Evolutionary conservation across 2,888 invertebrate genomes (phyloP), one percentile per base, ranked within the genome.

Genomic region (Julus scanicus): DNA sequence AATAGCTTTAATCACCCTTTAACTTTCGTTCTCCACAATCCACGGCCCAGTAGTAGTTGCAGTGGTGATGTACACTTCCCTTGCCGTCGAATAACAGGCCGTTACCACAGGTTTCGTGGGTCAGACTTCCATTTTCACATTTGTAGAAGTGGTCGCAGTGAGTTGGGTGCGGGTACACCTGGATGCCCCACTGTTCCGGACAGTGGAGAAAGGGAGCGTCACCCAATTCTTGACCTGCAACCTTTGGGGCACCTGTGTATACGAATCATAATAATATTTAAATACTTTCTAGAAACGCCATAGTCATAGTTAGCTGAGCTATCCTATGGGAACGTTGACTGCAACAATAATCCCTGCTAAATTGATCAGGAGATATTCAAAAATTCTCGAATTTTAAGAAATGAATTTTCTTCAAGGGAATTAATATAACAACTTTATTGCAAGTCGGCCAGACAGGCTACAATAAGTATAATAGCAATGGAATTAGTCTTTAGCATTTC

Each of bases 41-140:
- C 3, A 96, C 97, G 15, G 96, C 97, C 98, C 98, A 98, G 93
- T 97, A 94, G 93, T 97, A 98, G 93, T 97, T 97, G 94, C 98
- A 98, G 93, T 97, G 97, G 92, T 97, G 95, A 93, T 97, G 95
- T 0, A 96, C 96, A 37, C 95, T 95, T 1, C 97, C 97, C 91
- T 97, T 96, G 89, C 97, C 97, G 37, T 97, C 97, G 92, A 96
- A 98, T 83, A 98, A 94, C 49, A 98, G 94, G 5, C 98, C 98
- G 91, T 98, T 98, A 92, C 97, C 97, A 91, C 98, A 98, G 48
- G 95, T 96, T 92, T 98, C 98, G 90, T 97, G 94, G 1, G 97
- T 97, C 91, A 97, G 92, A 1, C 97, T 96, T 84, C 98, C 97
- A 92, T 98, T 98, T 90, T 95, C 96, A 92, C 98, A 98, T 71